Evolutionary conservation across 2,888 invertebrate species (phyloP), one percentile per base, ranked within the genome.

Genomic region (Cheilosia scutellata): DNA sequence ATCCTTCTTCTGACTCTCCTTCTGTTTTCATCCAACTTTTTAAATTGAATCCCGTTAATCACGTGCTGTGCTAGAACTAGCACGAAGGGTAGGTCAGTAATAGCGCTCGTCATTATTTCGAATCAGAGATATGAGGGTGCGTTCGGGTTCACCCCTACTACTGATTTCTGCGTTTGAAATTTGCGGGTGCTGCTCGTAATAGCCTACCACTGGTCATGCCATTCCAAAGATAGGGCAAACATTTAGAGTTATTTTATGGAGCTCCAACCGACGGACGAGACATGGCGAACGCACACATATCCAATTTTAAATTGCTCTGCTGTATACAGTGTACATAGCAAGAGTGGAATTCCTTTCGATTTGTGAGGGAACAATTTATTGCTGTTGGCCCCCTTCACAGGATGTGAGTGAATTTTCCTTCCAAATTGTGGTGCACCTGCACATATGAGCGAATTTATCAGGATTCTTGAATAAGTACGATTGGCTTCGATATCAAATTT

Each of bases 1-100:
- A 33, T 20, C 33, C 16, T 49, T 44, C 49, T 9, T 16, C 13
- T 20, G 42, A 4, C 40, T 29, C n/a, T 42, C 29, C n/a, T 20
- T 20, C 31, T 53, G 9, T 20, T 40, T 16, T 42, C 7, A 25
- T 57, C 20, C 9, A 60, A 25, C 9, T 62, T 78, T 66, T 77
- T 33, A 42, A 72, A 71, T 55, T 9, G 57, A 74, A 66, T 72
- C 62, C 20, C 78, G 72, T 78, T 83, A 77, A 77, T 77, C 72
- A 78, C 62, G 66, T 79, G 79, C 51, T 53, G 20, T 37, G 49
- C 37, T 66, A 53, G 51, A 51, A 51, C 37, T 44, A 9, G 27
- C 27, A 42, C 25, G 47, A 57, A 62, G 74, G 78, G 74, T 83
- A 78, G 78, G 78, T 83, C 78, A 78, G 72, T 74, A 78, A 78